Evolutionary conservation across 2,113 vertebrate genomes (phyloP).

Genomic region (Macquaria australasica): DNA sequence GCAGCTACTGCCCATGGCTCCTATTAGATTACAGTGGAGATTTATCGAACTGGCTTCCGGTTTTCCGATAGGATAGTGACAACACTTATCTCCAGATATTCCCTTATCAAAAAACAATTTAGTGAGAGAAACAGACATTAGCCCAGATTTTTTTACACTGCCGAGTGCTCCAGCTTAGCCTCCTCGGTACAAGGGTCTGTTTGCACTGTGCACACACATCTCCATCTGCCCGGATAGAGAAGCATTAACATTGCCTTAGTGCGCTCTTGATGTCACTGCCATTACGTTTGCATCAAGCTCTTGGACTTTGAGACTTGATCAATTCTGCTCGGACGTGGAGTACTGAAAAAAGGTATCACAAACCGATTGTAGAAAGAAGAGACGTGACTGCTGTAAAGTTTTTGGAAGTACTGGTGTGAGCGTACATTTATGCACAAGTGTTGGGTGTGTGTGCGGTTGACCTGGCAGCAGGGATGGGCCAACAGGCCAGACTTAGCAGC

Average conservation of each 20-base stretch:
- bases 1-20: constrained; percentile 55
- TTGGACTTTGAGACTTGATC: constrained; percentile 66
- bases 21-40: constrained; percentile 67
- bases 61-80: constrained; percentile 77
- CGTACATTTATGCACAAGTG: constrained; percentile 16
- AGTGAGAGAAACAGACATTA: constrained; percentile 77
- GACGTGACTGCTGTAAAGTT: neutral
- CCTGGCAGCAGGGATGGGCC: constrained; percentile 19
- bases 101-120: constrained; percentile 84
- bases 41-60: constrained; percentile 77
- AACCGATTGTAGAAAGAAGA: neutral
- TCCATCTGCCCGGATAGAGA: constrained; percentile 62
- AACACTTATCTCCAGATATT: constrained; percentile 80
- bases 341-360: neutral
- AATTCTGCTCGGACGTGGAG: constrained; percentile 35
- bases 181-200: constrained; percentile 81
- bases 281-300: constrained; percentile 64
- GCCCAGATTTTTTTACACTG: constrained; percentile 64
- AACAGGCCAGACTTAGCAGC: constrained; percentile 68
- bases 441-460: constrained; percentile 27
- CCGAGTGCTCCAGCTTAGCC: constrained; percentile 59
- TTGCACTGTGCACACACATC: constrained; percentile 76
- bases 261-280: constrained; percentile 61
- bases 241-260: constrained; percentile 66
- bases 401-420: constrained; percentile 15